Conservation (phyloP, 2,113 vertebrate species). For the Sinocyclocheilus anophthalmus region DNA sequence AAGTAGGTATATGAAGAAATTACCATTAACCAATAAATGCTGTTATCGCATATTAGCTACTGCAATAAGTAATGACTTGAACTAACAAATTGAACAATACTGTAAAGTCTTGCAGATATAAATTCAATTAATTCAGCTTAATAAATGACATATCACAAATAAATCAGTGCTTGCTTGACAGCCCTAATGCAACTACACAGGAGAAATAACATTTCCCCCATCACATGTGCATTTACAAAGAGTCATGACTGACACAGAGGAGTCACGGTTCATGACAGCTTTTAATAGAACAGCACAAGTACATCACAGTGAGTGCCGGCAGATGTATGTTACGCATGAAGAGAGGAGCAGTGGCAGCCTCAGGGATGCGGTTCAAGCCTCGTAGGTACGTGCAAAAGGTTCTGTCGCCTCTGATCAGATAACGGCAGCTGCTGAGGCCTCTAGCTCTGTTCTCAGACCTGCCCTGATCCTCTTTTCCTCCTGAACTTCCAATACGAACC, state of each 20-base stretch:
- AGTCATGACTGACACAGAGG: conserved; percentile 31
- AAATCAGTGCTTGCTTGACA: not conserved
- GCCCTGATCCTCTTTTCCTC: conserved; percentile 56
- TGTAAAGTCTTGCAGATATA: not conserved
- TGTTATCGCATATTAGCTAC: not conserved
- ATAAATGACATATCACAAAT: not conserved
- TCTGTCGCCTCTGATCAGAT: conserved; percentile 59
- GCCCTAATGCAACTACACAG: not conserved
- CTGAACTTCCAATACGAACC: conserved; percentile 61
- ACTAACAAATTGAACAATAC: not conserved
- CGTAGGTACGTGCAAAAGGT: conserved; percentile 44
- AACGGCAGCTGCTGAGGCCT: conserved; percentile 49
- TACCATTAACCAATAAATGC: not conserved
- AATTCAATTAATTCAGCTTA: not conserved
- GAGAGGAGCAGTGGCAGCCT: conserved; percentile 50
- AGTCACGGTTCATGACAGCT: conserved; percentile 19
- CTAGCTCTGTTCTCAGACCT: conserved; percentile 52
- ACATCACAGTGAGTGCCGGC: not conserved
- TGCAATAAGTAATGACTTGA: not conserved
- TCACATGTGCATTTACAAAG: conserved; percentile 23
- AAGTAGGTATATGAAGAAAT: not conserved
- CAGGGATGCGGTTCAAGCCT: conserved; percentile 53
- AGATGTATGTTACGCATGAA: conserved; percentile 48
- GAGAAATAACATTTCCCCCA: not conserved
- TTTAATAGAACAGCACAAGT: conserved; percentile 36